These are phyloP conservation scores for Petrocephalus zakoni DNA, from an alignment of 2,113 vertebrate genomes.

Conservation along the genomic window DNA sequence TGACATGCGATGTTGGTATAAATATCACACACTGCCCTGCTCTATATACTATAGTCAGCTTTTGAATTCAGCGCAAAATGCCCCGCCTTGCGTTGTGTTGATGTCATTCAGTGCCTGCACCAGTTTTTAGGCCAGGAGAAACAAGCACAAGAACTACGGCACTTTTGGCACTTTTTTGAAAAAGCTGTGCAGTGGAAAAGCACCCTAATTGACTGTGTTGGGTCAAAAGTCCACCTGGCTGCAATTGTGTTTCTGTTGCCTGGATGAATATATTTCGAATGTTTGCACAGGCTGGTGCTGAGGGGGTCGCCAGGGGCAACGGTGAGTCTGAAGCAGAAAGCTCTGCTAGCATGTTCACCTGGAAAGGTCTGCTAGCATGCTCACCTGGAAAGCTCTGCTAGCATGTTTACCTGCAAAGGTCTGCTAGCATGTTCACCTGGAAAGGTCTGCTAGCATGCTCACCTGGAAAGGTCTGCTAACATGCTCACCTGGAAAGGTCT, in stretches of 20 bases:
- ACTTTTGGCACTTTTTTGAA: neutral
- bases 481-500: too few species aligned
- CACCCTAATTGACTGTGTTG: constrained; percentile 16
- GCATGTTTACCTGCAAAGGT: too few species aligned
- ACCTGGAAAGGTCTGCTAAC: too few species aligned
- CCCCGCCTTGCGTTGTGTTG: neutral
- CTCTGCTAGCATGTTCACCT: neutral
- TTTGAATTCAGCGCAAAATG: neutral
- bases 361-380: neutral
- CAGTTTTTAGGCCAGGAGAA: neutral
- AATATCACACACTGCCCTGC: neutral
- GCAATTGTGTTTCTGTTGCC: constrained; percentile 13
- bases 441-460: too few species aligned
- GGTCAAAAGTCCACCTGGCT: neutral
- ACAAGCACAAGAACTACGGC: neutral
- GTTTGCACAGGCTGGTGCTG: neutral
- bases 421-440: neutral
- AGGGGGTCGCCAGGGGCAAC: too few species aligned
- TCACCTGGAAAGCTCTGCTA: too few species aligned
- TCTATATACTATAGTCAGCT: neutral
- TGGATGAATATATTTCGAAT: neutral
- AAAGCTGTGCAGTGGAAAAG: neutral
- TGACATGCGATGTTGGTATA: neutral
- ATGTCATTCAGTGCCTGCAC: neutral
- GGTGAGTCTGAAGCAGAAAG: neutral